Evolutionary conservation across 2,888 invertebrate species (phyloP).

Genomic region (Portevinia maculata): DNA sequence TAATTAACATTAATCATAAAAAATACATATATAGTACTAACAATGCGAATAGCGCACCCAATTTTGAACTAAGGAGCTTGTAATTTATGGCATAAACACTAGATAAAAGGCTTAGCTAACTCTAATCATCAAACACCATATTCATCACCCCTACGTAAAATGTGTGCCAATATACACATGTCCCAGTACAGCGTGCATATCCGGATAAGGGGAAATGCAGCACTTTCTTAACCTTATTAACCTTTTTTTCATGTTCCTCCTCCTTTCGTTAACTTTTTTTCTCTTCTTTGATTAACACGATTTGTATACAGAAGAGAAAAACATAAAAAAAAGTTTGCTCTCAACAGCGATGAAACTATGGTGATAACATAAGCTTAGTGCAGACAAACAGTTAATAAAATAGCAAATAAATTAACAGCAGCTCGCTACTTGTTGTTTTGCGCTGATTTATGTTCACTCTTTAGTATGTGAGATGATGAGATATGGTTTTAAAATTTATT

Average conservation of each 20-base stretch:
- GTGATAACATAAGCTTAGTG: conserved; percentile 65
- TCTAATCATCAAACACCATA: no score
- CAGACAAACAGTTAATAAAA: conserved; percentile 74
- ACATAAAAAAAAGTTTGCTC: conserved; percentile 46
- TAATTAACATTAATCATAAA: no score
- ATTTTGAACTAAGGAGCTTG: no score
- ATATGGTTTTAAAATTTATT: conserved; percentile 72
- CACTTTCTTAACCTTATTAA: conserved; percentile 46
- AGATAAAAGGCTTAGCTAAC: no score
- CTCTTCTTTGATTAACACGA: conserved; percentile 33
- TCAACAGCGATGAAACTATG: conserved; percentile 67
- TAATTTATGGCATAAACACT: no score
- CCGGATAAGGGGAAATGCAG: conserved; percentile 60
- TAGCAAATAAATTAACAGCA: conserved; percentile 74
- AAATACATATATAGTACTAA: no score
- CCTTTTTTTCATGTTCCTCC: neutral
- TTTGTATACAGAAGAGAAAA: conserved; percentile 39
- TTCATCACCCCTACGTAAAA: conserved; percentile 21
- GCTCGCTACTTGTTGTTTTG: conserved; percentile 73
- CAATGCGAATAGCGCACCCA: no score
- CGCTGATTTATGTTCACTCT: conserved; percentile 72
- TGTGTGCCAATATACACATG: conserved; percentile 24
- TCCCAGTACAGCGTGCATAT: conserved; percentile 6
- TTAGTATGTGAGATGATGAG: conserved; percentile 73
- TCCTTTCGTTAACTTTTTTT: conserved; percentile 28